Evolutionary conservation across 1,140 invertebrate genomes (phyloP).

Genomic region (Nephila pilipes): DNA sequence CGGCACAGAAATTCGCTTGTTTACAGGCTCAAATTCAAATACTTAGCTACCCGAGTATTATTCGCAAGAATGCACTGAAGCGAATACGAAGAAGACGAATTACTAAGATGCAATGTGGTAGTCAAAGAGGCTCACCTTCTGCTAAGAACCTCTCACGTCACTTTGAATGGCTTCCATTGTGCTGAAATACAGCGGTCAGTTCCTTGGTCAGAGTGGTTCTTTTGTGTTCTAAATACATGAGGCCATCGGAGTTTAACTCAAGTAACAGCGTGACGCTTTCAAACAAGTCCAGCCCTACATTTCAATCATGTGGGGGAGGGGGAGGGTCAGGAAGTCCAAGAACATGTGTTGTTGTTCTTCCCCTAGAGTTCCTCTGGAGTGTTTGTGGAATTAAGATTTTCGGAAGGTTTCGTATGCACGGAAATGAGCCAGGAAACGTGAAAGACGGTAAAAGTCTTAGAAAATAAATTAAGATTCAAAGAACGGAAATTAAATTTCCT

Average conservation of each 20-base stretch:
- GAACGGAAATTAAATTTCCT: not conserved
- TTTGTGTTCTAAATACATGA: slow-evolving; percentile 16
- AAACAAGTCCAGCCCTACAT: not conserved
- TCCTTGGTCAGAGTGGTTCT: slow-evolving; percentile 25
- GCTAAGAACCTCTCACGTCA: slow-evolving; percentile 29
- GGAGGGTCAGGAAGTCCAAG: not conserved
- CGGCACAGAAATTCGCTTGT: no score
- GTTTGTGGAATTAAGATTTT: slow-evolving; percentile 2
- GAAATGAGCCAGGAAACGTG: not conserved
- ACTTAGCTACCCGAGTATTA: no score
- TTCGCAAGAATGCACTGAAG: no score
- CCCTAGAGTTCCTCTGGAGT: not conserved
- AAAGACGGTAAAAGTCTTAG: not conserved
- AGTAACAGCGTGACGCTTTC: not conserved
- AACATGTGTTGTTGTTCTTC: slow-evolving; percentile 24
- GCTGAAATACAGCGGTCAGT: slow-evolving; percentile 25
- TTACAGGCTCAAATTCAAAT: no score
- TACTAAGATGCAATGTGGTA: no score
- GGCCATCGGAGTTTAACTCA: not conserved
- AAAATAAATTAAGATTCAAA: not conserved
- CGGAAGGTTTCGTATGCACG: not conserved
- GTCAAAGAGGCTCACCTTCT: not conserved
- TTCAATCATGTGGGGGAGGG: not conserved
- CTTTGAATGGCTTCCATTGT: slow-evolving; percentile 47
- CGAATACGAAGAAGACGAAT: no score